Evolutionary conservation across 2,113 vertebrate species (phyloP), one percentile per base, ranked within the genome.

Genomic region (Rhombomys opimus): DNA sequence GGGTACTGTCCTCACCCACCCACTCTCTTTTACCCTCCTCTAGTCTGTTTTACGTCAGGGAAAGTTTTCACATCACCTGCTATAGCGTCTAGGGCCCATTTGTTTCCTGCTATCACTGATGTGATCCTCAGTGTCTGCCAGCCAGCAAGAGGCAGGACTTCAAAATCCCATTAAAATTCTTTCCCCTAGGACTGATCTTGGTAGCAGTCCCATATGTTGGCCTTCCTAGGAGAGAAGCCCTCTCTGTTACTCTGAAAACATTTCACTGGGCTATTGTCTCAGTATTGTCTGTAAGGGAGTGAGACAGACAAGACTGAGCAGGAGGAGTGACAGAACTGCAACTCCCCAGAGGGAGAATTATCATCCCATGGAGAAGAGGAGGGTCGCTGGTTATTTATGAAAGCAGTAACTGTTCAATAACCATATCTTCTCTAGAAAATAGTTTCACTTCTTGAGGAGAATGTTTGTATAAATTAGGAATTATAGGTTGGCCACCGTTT

Each of bases 1-100:
- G 7, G 8, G 59, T 10, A 27, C 3, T 14, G 3, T 7, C 35
- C 38, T 1, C 3, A 35, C 10, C 8, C 0, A 23, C 18, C 25
- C 6, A 23, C 52, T 78, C 7, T 50, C 17, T 73, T 61, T 50
- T 35, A 2, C 12, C 1, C 13, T 13, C 38, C 6, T 1, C 18
- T n/a, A 27, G 35, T 27, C 38, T 4, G 25, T 27, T 12, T 61
- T 0, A 0, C 15, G 18, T 3, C 13, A n/a, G 8, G 46, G 67
- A 32, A 52, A 67, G 27, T 12, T 38, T 50, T 22, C 70, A 32
- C 5, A 59, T 84, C 25, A 9, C 2, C 32, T 38, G 5, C 32
- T 41, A 59, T 12, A 46, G 82, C n/a, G 18, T 35, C 13, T 1
- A 20, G 30, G n/a, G 11, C 3, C 20, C 57, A 1, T 6, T 41